Percentiles rank a stretch among this genome's conserved stretches.
phyloP scores from a whole-genome alignment of 1,140 invertebrate genomes.

The Plodia interpunctella region DNA sequence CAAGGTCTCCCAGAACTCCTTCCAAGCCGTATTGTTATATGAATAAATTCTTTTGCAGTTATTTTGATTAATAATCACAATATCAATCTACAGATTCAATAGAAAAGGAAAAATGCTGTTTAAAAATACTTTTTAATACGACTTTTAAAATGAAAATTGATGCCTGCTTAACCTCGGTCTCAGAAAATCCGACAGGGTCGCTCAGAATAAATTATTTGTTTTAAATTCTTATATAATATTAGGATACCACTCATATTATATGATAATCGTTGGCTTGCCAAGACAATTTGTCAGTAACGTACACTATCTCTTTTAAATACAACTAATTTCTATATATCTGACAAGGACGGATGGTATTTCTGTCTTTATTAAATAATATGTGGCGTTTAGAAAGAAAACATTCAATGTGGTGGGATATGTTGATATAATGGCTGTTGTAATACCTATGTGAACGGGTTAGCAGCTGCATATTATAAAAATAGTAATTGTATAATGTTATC shows the following conservation, averaged over 20 bases:
- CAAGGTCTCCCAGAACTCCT: too few relatives aligned
- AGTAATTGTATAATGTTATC: too few relatives aligned
- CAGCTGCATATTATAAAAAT: neutral
- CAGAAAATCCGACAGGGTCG: neutral
- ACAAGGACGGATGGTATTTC: neutral
- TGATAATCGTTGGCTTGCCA: neutral
- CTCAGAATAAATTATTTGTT: neutral
- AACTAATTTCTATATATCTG: neutral
- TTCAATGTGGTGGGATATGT: neutral
- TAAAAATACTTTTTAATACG: neutral
- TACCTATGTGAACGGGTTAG: neutral
- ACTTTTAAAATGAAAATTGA: neutral
- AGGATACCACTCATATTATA: neutral
- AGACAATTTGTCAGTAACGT: neutral
- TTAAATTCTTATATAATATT: conserved; percentile 2
- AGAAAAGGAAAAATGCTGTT: too few relatives aligned
- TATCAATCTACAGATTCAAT: too few relatives aligned
- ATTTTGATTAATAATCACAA: too few relatives aligned
- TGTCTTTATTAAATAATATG: neutral
- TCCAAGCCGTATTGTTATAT: too few relatives aligned
- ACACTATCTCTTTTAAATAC: conserved; percentile 4
- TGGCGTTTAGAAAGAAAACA: neutral
- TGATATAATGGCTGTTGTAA: neutral
- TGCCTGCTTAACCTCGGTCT: neutral
- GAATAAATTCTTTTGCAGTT: neutral